Evolutionary conservation across 1,140 invertebrate genomes (phyloP).

Genomic region (Drosophila kohkoa): DNA sequence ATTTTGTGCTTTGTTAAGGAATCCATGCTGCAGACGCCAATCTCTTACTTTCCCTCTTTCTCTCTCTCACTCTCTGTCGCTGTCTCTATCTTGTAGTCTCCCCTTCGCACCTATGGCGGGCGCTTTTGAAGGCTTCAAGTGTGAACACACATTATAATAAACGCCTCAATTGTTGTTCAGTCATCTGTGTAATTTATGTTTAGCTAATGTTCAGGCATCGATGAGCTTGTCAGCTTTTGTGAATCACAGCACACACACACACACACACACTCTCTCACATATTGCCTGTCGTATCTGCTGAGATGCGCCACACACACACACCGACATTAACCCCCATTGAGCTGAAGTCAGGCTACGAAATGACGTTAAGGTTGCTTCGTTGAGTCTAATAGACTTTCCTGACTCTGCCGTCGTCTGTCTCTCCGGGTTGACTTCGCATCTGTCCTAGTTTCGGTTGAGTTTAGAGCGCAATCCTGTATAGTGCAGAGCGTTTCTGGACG

Average conservation of each 20-base stretch:
- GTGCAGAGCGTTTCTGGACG: conserved; percentile 4
- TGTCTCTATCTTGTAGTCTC: background rate
- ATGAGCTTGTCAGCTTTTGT: conserved; percentile 86
- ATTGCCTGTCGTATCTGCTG: conserved; percentile 41
- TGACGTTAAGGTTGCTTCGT: conserved; percentile 81
- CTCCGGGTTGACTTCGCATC: conserved; percentile 60
- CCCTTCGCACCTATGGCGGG: conserved; percentile 8
- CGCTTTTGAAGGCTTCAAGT: conserved; percentile 73
- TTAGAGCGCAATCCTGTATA: conserved; percentile 37
- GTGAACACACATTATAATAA: conserved; percentile 84
- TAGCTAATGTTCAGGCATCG: conserved; percentile 84
- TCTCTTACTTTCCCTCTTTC: background rate
- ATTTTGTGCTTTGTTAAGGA: conserved; percentile 5
- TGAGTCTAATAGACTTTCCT: conserved; percentile 83
- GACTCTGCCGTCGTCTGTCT: conserved; percentile 46
- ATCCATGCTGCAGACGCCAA: background rate
- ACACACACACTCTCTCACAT: conserved; percentile 22
- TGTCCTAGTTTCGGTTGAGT: conserved; percentile 65
- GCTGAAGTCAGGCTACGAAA: conserved; percentile 68
- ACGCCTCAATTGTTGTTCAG: conserved; percentile 84
- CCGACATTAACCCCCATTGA: conserved; percentile 65
- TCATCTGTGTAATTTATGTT: conserved; percentile 84
- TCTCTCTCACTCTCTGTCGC: background rate
- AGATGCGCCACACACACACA: conserved; percentile 26
- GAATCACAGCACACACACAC: conserved; percentile 68